These are phyloP conservation scores for Nycteola revayana DNA, from an alignment of 2,888 invertebrate species.

Conservation along the genomic window DNA sequence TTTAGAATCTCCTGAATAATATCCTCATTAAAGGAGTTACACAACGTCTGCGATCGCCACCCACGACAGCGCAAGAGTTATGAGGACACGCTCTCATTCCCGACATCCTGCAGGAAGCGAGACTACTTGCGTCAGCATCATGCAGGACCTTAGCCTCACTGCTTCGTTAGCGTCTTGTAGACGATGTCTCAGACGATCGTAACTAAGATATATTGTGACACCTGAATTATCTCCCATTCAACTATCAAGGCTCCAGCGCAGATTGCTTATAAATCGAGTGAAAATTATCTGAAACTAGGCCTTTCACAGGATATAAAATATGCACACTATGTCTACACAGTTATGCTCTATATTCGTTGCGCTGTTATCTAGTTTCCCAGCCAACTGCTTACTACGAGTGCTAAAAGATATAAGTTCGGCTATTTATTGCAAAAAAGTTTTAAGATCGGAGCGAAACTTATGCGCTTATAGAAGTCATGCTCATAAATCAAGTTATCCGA, in stretches of 20 bases:
- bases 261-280: constrained; percentile 1
- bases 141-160: constrained; percentile 62
- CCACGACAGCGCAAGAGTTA: constrained; percentile 68
- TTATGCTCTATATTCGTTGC: constrained; percentile 36
- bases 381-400: constrained; percentile 38
- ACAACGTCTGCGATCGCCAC: constrained; percentile 63
- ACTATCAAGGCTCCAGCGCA: too few species aligned
- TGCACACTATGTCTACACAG: constrained; percentile 24
- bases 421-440: constrained; percentile 28
- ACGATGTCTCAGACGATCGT: constrained; percentile 66
- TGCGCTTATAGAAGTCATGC: constrained; percentile 19
- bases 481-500: constrained; percentile 14
- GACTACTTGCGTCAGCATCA: constrained; percentile 68
- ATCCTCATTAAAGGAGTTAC: constrained; percentile 71
- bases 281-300: constrained; percentile 15
- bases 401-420: constrained; percentile 34
- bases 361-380: constrained; percentile 55
- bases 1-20: constrained; percentile 66
- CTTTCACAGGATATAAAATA: constrained; percentile 22
- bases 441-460: constrained; percentile 21
- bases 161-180: constrained; percentile 50
- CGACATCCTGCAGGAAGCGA: constrained; percentile 77
- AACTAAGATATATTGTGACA: constrained; percentile 59
- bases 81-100: constrained; percentile 79
- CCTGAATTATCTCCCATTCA: constrained; percentile 7